A percentile compares a stretch with the other conserved stretches of the same genome.
Conservation (phyloP, 2,888 invertebrate genomes). For the Pollenia amentaria region DNA sequence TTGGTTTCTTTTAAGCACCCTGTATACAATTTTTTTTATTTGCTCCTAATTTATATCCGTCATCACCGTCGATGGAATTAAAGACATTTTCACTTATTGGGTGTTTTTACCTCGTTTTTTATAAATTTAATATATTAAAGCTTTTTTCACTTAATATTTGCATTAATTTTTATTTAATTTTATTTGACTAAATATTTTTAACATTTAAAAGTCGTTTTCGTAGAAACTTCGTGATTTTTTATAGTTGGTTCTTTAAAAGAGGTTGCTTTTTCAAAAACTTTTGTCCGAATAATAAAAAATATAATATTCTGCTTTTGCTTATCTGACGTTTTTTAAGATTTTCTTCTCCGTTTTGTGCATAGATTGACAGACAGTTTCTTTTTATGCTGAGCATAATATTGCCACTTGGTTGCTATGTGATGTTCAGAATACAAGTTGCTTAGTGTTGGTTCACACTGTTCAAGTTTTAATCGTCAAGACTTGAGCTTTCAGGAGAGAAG, state of each 20-base stretch:
- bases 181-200: slow-evolving; percentile 31
- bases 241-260: slow-evolving; percentile 27
- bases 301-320: slow-evolving; percentile 17
- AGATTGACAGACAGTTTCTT: slow-evolving; percentile 2
- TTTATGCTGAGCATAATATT: background rate
- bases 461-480: too few relatives aligned
- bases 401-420: too few relatives aligned
- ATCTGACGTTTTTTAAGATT: slow-evolving; percentile 30
- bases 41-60: background rate
- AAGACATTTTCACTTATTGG: slow-evolving; percentile 29
- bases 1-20: slow-evolving; percentile 42
- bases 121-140: slow-evolving; percentile 6
- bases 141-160: slow-evolving; percentile 11
- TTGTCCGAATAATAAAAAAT: slow-evolving; percentile 59
- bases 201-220: slow-evolving; percentile 50
- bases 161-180: slow-evolving; percentile 47
- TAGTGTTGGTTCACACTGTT: too few relatives aligned
- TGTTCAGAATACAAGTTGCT: too few relatives aligned
- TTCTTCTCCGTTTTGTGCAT: background rate
- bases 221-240: slow-evolving; percentile 55
- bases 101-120: slow-evolving; percentile 34
- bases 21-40: slow-evolving; percentile 22
- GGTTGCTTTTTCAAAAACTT: slow-evolving; percentile 50
- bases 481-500: too few relatives aligned
- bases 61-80: background rate